These are phyloP conservation scores for Tinea pellionella DNA, from an alignment of 2,888 invertebrate genomes.

Conservation along the genomic window DNA sequence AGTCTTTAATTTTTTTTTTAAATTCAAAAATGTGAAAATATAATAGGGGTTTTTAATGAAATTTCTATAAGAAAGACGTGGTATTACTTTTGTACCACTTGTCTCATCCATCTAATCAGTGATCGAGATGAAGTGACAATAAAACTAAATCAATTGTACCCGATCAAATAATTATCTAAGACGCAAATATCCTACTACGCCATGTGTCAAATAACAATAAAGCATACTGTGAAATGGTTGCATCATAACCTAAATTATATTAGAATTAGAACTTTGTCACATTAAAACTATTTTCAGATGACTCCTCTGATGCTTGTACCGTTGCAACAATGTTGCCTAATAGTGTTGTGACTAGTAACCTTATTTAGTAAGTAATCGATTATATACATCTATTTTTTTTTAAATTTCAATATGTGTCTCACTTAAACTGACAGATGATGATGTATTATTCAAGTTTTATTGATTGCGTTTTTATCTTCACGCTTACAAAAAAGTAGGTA, in stretches of 20 bases:
- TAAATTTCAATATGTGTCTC: too few species aligned
- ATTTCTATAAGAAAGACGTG: too few species aligned
- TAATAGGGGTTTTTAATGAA: too few species aligned
- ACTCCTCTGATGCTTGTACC: background rate
- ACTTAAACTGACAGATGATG: too few species aligned
- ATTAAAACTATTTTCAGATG: background rate
- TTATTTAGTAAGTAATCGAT: background rate
- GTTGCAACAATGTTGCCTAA: background rate
- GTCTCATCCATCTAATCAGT: background rate
- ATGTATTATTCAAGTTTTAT: too few species aligned
- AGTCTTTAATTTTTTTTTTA: too few species aligned
- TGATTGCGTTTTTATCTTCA: too few species aligned
- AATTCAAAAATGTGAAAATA: too few species aligned
- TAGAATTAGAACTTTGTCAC: background rate
- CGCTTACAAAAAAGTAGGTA: too few species aligned
- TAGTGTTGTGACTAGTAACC: background rate
- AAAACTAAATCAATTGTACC: background rate
- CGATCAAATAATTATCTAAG: background rate
- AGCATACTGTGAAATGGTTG: background rate
- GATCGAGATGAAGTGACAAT: background rate
- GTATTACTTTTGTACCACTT: background rate
- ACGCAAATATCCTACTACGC: background rate
- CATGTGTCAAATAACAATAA: background rate
- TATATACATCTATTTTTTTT: too few species aligned
- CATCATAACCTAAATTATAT: background rate